Evolutionary conservation across 2,113 vertebrate genomes (phyloP), one percentile per base, ranked within the genome.

Genomic region (Stegastes partitus): DNA sequence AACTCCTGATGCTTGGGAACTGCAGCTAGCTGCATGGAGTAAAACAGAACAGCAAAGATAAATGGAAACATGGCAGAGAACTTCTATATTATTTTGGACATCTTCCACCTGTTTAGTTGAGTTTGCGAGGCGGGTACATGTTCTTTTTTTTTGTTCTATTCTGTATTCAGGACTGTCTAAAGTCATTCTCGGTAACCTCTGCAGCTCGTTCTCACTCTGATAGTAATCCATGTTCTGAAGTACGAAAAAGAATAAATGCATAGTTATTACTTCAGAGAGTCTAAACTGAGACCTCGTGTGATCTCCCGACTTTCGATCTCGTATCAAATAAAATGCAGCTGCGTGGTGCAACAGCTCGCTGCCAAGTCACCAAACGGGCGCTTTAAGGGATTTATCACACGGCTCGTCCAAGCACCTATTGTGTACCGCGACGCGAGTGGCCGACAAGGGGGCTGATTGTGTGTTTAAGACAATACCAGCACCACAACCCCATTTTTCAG

Each of bases 191-290:
- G 5, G 34, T 34, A 65, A 34, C 77, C 56, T 79, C 69, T n/a
- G 26, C 21, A 74, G 61, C 68, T 56, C 31, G 22, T 19, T 49
- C 61, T 69, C 44, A 22, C 63, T 78, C 25, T 53, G 81, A 81
- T 78, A 76, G 37, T 62, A 73, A 72, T 79, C 76, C 74, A 66
- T 81, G 79, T 80, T 84, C 65, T 62, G 49, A 85, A 69, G 81
- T 81, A 58, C 81, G 57, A 68, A 81, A 74, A 80, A 51, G 63
- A 79, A 88, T 74, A 87, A 78, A 85, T 77, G 54, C 82, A 81
- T 77, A 74, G 73, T 71, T 74, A 83, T 81, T 74, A 79, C 74
- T 74, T 88, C 49, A 53, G 66, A 73, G 79, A 70, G 53, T 57
- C 34, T 47, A 61, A 81, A 67, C 50, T 50, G 53, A 85, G 70